Conservation (phyloP, 1,140 invertebrate species). For the Papilio helenus region DNA sequence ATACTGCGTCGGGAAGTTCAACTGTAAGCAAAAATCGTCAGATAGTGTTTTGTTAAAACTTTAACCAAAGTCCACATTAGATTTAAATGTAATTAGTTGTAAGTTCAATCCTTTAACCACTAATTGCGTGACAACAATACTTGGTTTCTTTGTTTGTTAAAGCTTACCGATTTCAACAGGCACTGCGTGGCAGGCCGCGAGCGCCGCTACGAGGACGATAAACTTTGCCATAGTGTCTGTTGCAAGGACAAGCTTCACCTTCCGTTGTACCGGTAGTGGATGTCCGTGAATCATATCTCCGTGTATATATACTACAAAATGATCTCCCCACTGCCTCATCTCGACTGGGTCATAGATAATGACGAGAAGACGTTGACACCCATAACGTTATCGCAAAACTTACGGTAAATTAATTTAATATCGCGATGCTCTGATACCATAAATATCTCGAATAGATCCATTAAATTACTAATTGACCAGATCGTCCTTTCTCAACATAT, state of each 20-base stretch:
- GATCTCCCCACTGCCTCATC: constrained; percentile 57
- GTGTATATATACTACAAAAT: constrained; percentile 71
- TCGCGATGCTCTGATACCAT: constrained; percentile 55
- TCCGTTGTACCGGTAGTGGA: constrained; percentile 63
- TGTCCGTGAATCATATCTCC: constrained; percentile 69
- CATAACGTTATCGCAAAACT: constrained; percentile 63
- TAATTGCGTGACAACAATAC: too few species aligned
- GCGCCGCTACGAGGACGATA: constrained; percentile 51
- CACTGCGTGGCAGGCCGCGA: constrained; percentile 55
- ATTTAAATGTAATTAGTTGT: too few species aligned
- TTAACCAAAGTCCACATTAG: too few species aligned
- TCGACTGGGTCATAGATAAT: constrained; percentile 51
- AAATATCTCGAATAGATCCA: constrained; percentile 53
- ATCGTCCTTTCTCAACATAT: constrained; percentile 40
- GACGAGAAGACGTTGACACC: constrained; percentile 66
- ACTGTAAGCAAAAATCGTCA: constrained; percentile 21
- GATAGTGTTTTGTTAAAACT: not conserved
- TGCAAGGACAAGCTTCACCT: constrained; percentile 51
- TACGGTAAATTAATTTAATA: constrained; percentile 69
- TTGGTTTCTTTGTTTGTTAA: too few species aligned
- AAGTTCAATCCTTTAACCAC: too few species aligned
- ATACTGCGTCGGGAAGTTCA: not conserved
- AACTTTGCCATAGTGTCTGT: constrained; percentile 60
- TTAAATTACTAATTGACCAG: constrained; percentile 35
- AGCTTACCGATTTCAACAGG: constrained; percentile 62